Evolutionary conservation across 1,140 invertebrate species (phyloP), one percentile per base, ranked within the genome.

Genomic region (Phortica variegata): DNA sequence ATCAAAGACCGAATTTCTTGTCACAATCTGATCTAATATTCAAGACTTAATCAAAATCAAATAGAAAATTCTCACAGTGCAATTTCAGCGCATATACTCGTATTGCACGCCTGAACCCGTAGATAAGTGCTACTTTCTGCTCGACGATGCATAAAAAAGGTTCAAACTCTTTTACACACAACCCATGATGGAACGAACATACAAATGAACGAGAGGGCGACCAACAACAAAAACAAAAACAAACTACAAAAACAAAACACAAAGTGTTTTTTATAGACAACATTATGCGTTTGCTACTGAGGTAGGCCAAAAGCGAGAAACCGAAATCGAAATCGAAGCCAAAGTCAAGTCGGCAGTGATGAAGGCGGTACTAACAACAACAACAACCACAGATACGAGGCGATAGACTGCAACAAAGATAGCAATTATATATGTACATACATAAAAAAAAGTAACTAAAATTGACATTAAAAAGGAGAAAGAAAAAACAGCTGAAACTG

Each of bases 191-290:
- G n/a, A n/a, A n/a, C n/a, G n/a, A n/a, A n/a, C n/a, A n/a, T n/a
- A n/a, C n/a, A n/a, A n/a, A n/a, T n/a, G n/a, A n/a, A n/a, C n/a
- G n/a, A n/a, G 47, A 36, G 31, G 47, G 43, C 44, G 52, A 29
- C 19, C 45, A 42, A 15, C 50, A 47, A 32, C 47, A 36, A 18
- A 32, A 42, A 49, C 36, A 38, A 41, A 20, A 47, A 52, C 41
- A 36, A 57, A 57, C 51, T 45, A 29, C 47, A n/a, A n/a, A n/a
- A n/a, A 59, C 48, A 52, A 66, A 66, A 66, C 63, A 66, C 60
- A 68, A 68, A 66, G 63, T 66, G 65, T 66, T 63, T 68, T 66
- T 68, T 68, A 66, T 60, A n/a, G 65, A 56, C 63, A n/a, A n/a
- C n/a, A n/a, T n/a, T n/a, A n/a, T n/a, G n/a, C n/a, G n/a, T n/a